Percentiles rank a stretch among this genome's conserved stretches.
Conservation (phyloP, 2,797 vertebrate genomes). For the Lepidocolaptes lacrymiger region DNA sequence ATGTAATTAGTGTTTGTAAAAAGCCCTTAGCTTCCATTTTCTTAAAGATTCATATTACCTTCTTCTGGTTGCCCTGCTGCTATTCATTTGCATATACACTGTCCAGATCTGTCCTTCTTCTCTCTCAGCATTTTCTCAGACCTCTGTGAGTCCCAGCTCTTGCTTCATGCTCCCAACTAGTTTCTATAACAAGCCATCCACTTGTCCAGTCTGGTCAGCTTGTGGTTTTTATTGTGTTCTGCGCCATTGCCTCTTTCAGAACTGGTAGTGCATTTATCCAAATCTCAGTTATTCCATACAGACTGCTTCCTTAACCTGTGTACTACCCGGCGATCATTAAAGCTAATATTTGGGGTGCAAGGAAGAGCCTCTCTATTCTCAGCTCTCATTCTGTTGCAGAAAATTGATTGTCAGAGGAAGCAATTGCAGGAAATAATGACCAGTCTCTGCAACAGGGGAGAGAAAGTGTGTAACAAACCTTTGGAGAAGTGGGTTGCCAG, state of each 20-base stretch:
- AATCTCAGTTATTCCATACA: not conserved
- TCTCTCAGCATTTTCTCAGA: not conserved
- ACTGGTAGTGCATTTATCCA: not conserved
- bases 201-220: not conserved
- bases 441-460: not conserved
- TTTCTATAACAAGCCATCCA: not conserved
- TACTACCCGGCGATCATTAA: not conserved
- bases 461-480: not conserved
- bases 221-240: not conserved
- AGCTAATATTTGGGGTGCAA: not conserved
- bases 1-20: not conserved
- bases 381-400: not conserved
- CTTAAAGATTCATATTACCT: not conserved
- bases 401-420: not conserved
- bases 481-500: not conserved
- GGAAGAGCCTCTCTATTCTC: not conserved
- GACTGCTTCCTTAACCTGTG: not conserved
- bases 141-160: not conserved
- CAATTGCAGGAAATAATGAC: not conserved
- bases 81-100: not conserved
- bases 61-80: not conserved
- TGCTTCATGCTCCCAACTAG: not conserved
- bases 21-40: not conserved
- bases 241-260: not conserved
- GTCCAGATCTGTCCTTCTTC: not conserved